A percentile compares a stretch with the other conserved stretches of the same genome.
phyloP scores from a whole-genome alignment of 1,140 invertebrate genomes.

The Saccostrea cuccullata region DNA sequence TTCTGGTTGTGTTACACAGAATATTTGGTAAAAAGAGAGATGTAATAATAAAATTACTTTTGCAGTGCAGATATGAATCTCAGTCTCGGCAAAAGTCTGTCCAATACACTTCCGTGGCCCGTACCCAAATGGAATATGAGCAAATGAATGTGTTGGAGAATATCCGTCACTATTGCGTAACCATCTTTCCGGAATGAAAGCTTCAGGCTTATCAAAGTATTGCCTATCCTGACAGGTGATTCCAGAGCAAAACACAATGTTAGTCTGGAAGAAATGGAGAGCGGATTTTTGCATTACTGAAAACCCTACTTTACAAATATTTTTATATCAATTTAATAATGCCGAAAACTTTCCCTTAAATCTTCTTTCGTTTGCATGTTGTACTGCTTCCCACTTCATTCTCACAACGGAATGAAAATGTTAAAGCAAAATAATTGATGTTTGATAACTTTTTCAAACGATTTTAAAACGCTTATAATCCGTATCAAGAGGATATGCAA shows the following conservation, averaged over 20 bases:
- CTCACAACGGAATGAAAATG: too few relatives aligned
- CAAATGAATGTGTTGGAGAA: constrained; percentile 81
- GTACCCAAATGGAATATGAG: constrained; percentile 91
- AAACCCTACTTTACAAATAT: too few relatives aligned
- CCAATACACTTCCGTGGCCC: constrained; percentile 92
- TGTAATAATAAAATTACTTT: constrained; percentile 80
- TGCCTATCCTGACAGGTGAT: constrained; percentile 33
- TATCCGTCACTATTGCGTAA: constrained; percentile 76
- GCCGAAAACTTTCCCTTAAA: too few relatives aligned
- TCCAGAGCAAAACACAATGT: constrained; percentile 39
- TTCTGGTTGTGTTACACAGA: neutral
- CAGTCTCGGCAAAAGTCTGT: constrained; percentile 91
- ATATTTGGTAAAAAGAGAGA: neutral
- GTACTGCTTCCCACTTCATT: too few relatives aligned
- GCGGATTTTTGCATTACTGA: neutral
- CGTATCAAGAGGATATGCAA: too few relatives aligned
- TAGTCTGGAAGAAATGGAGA: constrained; percentile 12
- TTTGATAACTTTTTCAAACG: too few relatives aligned
- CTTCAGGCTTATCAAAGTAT: constrained; percentile 47
- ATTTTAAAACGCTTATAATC: too few relatives aligned
- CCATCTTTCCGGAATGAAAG: constrained; percentile 61
- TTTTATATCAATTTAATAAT: too few relatives aligned
- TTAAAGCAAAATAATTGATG: too few relatives aligned
- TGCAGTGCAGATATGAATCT: constrained; percentile 87
- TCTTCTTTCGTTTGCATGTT: too few relatives aligned